Evolutionary conservation across 2,888 invertebrate species (phyloP).

Genomic region (Oligia strigilis): DNA sequence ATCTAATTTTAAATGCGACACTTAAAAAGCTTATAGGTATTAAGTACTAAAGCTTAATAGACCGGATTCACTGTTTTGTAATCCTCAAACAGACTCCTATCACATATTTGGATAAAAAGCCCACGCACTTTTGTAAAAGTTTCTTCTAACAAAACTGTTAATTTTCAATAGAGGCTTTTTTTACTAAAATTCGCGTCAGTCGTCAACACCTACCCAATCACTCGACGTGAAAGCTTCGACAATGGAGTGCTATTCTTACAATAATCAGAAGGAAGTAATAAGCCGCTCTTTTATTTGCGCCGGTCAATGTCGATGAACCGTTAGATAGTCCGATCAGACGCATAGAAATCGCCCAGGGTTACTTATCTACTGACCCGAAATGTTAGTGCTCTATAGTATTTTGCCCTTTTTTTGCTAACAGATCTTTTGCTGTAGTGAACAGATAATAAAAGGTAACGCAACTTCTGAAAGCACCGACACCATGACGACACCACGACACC

Average conservation of each 20-base stretch:
- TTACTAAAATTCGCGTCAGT: constrained; percentile 3
- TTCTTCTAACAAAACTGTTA: constrained; percentile 1
- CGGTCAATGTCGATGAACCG: constrained; percentile 16
- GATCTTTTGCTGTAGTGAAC: background rate
- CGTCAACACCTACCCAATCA: constrained; percentile 14
- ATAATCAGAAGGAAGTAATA: constrained; percentile 11
- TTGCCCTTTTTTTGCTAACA: background rate
- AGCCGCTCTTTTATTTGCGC: constrained; percentile 10
- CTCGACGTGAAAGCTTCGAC: background rate
- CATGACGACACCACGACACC: too few species aligned
- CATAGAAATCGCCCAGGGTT: background rate
- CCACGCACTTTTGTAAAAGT: background rate
- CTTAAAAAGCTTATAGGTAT: background rate
- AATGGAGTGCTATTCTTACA: constrained; percentile 12
- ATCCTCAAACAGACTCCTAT: background rate
- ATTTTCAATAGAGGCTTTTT: constrained; percentile 14
- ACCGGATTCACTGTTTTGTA: background rate
- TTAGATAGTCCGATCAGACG: constrained; percentile 17
- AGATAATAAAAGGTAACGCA: background rate
- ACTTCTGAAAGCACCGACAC: background rate
- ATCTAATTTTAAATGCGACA: background rate
- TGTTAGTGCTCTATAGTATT: background rate
- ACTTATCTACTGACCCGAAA: background rate
- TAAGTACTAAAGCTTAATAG: background rate
- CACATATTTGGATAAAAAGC: constrained; percentile 5